Conservation (phyloP, 2,797 vertebrate species). For the Zalophus californianus region DNA sequence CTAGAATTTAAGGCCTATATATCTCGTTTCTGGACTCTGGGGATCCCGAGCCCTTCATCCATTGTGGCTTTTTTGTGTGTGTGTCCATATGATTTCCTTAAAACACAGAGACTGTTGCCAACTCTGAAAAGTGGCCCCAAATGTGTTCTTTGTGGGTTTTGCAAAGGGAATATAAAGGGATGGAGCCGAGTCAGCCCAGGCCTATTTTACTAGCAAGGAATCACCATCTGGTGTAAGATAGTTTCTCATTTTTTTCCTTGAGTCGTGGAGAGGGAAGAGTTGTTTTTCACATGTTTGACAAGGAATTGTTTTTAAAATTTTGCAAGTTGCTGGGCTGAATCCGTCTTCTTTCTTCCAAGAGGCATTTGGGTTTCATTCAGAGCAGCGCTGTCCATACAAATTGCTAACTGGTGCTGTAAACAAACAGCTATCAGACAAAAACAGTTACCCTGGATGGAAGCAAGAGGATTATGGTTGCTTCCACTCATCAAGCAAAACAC, state of each 20-base stretch:
- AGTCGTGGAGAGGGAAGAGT: constrained; percentile 75
- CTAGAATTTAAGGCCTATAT: constrained; percentile 21
- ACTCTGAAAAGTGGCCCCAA: constrained; percentile 78
- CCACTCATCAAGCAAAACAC: constrained; percentile 36
- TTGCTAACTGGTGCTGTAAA: constrained; percentile 74
- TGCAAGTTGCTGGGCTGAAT: constrained; percentile 65
- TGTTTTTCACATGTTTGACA: constrained; percentile 84
- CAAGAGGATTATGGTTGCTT: constrained; percentile 3
- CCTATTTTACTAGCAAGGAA: constrained; percentile 75
- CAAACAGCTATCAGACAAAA: constrained; percentile 68
- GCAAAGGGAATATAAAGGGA: constrained; percentile 72
- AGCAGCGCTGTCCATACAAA: constrained; percentile 74
- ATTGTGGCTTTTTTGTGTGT: constrained; percentile 46
- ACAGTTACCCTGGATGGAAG: constrained; percentile 4
- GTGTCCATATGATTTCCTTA: constrained; percentile 78
- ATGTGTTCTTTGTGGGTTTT: constrained; percentile 73
- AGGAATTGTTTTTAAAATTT: constrained; percentile 80
- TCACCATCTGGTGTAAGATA: constrained; percentile 83
- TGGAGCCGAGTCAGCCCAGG: constrained; percentile 47
- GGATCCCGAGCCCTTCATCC: constrained; percentile 42
- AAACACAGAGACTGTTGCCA: constrained; percentile 75
- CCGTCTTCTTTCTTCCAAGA: constrained; percentile 76
- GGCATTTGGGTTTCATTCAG: constrained; percentile 68
- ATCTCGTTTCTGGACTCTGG: constrained; percentile 39
- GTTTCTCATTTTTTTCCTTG: constrained; percentile 79